Base-by-base conservation (phyloP, 2,888 invertebrate species). In the Morpho achilles region DNA sequence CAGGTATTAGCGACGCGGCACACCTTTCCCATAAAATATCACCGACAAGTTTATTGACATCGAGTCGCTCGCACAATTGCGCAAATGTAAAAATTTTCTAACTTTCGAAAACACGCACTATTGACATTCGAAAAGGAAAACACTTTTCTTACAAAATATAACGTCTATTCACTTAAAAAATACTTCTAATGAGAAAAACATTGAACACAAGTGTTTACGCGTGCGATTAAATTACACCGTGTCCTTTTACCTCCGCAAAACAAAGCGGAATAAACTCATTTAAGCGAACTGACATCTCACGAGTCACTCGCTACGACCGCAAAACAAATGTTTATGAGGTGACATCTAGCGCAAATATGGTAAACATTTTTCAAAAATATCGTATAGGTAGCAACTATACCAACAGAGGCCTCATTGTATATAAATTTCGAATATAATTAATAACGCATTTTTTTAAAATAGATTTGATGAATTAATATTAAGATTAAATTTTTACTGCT, bases 41-140 rank as follows among this genome's bases (percentile, higher is more conserved):
- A 85, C 83, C 84, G 84, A 84, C 84, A 88, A 88, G 88, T 90
- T 89, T 90, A 89, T 89, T 88, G 89, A 90, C 90, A 89, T 87
- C 85, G 75, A 88, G 79, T 82, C 84, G 77, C 82, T 82, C 78
- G 71, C 79, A 79, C 77, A 75, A 83, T 84, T 86, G 83, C 82
- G 83, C 82, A 84, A 87, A 85, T 78, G 71, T 76, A 69, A 69
- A 67, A 72, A 78, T 70, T 76, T 74, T 75, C 68, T 68, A 72
- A 69, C 69, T 70, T 67, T 71, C 65, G 58, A 75, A 75, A 81
- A 82, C 87, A 79, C 74, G 69, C 80, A 84, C 81, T 77, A 73
- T 77, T 71, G 70, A 72, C 67, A 70, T 74, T 78, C 66, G 57
- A 69, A 72, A 74, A 63, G 69, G 67, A 72, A 74, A 75, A 76